Percentiles rank a stretch among this genome's conserved stretches.
These are phyloP conservation scores for Chlorospingus flavigularis DNA, from an alignment of 2,797 vertebrate species.

Conservation along the genomic window DNA sequence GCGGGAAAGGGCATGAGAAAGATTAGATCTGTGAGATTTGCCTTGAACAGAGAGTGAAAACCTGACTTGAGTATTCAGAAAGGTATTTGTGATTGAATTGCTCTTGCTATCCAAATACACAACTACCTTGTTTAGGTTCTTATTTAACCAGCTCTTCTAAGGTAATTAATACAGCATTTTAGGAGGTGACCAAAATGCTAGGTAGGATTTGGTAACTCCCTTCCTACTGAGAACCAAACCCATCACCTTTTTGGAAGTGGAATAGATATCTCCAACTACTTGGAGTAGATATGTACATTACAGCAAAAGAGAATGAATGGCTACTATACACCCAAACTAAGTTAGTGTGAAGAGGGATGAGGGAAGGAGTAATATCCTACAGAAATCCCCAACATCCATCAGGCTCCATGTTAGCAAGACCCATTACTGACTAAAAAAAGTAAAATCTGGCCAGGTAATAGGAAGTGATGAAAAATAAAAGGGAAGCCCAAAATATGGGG, in stretches of 20 bases:
- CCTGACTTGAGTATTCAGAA: neutral
- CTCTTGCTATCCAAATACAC: neutral
- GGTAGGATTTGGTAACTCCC: neutral
- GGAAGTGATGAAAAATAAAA: neutral
- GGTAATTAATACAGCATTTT: neutral
- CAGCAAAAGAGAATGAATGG: neutral
- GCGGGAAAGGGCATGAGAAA: slow-evolving; percentile 32
- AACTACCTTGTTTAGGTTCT: neutral
- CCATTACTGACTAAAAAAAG: neutral
- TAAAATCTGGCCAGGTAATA: neutral
- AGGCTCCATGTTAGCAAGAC: neutral
- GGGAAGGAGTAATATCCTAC: neutral
- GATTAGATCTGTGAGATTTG: slow-evolving; percentile 12
- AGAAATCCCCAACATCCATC: neutral
- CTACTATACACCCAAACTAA: neutral
- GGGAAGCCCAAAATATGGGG: neutral
- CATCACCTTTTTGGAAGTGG: neutral
- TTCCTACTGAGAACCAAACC: neutral
- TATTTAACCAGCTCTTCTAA: neutral
- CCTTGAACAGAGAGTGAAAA: neutral
- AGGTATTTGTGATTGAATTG: neutral
- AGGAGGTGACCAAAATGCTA: neutral
- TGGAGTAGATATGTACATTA: neutral
- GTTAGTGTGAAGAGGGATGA: neutral
- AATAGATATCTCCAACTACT: neutral